Conservation (phyloP, 2,888 invertebrate genomes). For the Cantharis rustica region DNA sequence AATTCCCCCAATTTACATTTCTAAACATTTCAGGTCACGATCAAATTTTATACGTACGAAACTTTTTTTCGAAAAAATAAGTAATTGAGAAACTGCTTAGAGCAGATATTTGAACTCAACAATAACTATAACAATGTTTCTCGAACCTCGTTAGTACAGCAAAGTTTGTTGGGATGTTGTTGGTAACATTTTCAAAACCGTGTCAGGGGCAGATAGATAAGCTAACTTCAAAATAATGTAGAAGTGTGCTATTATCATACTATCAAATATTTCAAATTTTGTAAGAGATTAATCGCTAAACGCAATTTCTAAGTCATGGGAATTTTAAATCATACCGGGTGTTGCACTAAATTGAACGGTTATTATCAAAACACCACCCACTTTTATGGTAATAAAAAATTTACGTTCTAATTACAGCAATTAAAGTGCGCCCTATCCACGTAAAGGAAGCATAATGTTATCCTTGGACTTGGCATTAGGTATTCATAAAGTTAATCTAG, state of each 20-base stretch:
- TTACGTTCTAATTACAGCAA: neutral
- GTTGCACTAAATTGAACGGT: neutral
- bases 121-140: neutral
- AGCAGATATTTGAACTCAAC: neutral
- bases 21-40: neutral
- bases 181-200: neutral
- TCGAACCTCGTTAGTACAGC: neutral
- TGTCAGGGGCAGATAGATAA: neutral
- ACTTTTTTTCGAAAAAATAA: neutral
- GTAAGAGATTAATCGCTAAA: neutral
- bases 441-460: neutral
- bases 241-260: neutral
- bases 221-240: neutral
- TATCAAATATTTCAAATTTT: neutral
- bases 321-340: neutral
- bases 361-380: neutral
- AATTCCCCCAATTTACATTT: neutral
- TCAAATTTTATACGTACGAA: neutral
- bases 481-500: slow-evolving; percentile 29
- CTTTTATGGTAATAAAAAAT: neutral
- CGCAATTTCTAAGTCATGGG: neutral
- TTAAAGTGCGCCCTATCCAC: neutral
- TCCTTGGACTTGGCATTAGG: slow-evolving; percentile 14
- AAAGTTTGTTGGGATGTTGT: neutral
- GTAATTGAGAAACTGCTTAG: neutral